Conservation (phyloP, 2,113 vertebrate species). For the Tupaia chinensis region DNA sequence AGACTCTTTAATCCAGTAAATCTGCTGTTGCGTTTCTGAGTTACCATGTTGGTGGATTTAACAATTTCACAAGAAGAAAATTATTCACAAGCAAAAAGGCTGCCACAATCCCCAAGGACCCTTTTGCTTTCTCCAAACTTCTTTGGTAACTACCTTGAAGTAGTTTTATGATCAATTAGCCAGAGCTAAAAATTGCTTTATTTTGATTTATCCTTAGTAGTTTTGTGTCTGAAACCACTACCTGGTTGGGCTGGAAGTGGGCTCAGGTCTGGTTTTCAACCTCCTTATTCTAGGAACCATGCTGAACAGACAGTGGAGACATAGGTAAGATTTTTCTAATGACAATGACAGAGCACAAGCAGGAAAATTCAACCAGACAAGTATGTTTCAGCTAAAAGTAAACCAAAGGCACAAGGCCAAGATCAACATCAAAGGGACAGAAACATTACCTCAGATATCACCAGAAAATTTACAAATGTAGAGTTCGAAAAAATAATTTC, state of each 20-base stretch:
- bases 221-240: background rate
- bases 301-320: background rate
- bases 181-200: background rate
- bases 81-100: background rate
- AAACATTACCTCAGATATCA: background rate
- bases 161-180: background rate
- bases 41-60: background rate
- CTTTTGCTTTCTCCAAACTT: background rate
- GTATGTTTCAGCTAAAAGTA: background rate
- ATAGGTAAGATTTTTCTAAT: background rate
- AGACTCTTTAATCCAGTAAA: background rate
- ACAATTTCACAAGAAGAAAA: background rate
- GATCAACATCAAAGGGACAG: background rate
- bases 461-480: background rate
- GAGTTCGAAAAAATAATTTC: background rate
- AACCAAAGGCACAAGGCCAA: background rate
- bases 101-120: background rate
- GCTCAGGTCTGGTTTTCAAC: rapidly evolving
- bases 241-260: too few species aligned
- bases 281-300: background rate
- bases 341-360: background rate
- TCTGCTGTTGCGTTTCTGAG: background rate
- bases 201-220: background rate
- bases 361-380: background rate
- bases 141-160: background rate